Base-by-base conservation (phyloP, 2,113 vertebrate species). In the Dasyornis broadbenti region DNA sequence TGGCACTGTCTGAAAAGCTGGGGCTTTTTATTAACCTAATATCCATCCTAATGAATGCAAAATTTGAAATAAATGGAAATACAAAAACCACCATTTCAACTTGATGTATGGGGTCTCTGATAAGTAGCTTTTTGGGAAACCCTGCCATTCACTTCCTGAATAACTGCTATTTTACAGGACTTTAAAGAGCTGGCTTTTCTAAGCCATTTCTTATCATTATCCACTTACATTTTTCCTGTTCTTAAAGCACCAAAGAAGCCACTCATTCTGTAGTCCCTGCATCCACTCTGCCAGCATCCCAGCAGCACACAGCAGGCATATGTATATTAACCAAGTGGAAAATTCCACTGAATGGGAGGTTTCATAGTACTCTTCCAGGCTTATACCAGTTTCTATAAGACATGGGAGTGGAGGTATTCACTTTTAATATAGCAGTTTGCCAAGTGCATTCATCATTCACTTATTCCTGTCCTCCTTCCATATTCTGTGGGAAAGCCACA, bases 341-440 rank as follows among this genome's bases (percentile, higher is more conserved):
- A 95, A 94, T 97, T 94, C 95, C 94, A 89, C 69, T 53, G 76
- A 86, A 84, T 56, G 37, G 37, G 45, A 92, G 56, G 12, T 90
- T 75, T 89, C 39, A 22, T 47, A 57, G 66, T 65, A 22, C 39
- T 33, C 47, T 61, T 57, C 22, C 69, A 53, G 39, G 37, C 12
- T 89, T 81, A 5, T 12, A 84, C 20, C 64, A 66, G 64, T 42
- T 88, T 82, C 65, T 59, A 15, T 44, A 66, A 54, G 81, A 40
- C 44, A 84, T 23, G 11, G 35, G 20, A 83, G 52, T 60, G 19
- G 18, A 93, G 8, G 54, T 31, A 44, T 1, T 88, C 9, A 57
- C 45, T 83, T 88, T 35, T 31, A 83, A 42, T 69, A 22, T 11
- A 50, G 31, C 49, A 44, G 49, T 40, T 54, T 37, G 35, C 30